These are phyloP conservation scores for Leptoteleia sp. DNA, from an alignment of 1,140 invertebrate genomes.

Conservation along the genomic window DNA sequence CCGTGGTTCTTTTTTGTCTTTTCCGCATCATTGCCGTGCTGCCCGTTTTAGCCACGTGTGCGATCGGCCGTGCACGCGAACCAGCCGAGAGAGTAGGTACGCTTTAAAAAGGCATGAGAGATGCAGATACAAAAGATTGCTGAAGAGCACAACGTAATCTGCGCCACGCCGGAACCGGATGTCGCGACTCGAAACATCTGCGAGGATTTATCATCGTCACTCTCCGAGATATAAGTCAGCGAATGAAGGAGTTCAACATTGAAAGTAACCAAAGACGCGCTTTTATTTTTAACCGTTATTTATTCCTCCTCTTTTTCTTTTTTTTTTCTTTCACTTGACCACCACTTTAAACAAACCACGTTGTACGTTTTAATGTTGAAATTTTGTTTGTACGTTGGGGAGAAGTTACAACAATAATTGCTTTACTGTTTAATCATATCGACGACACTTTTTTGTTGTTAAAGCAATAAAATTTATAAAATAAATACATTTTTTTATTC, in stretches of 20 bases:
- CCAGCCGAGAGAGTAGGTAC: constrained; percentile 18
- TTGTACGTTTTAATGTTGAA: too few species aligned
- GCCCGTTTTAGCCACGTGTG: constrained; percentile 51
- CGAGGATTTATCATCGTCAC: constrained; percentile 55
- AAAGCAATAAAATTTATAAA: too few species aligned
- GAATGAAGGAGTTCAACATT: constrained; percentile 24
- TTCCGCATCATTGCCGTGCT: constrained; percentile 49
- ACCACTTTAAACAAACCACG: constrained; percentile 1
- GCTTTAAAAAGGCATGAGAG: constrained; percentile 21
- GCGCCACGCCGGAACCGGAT: constrained; percentile 51
- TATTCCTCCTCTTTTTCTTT: not conserved
- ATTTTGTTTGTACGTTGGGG: too few species aligned
- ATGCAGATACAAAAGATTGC: constrained; percentile 32
- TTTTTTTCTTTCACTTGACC: not conserved
- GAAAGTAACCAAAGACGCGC: constrained; percentile 22
- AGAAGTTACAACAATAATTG: too few species aligned
- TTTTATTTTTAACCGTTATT: constrained; percentile 12
- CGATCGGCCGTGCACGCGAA: constrained; percentile 49
- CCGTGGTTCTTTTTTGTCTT: constrained; percentile 27
- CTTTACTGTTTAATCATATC: too few species aligned
- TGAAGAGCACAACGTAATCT: constrained; percentile 41
- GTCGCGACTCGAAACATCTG: constrained; percentile 56
- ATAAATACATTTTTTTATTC: too few species aligned
- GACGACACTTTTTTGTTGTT: too few species aligned
- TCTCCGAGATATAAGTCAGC: constrained; percentile 27